Evolutionary conservation across 1,140 invertebrate species (phyloP).

Genomic region (Pararge aegeria): DNA sequence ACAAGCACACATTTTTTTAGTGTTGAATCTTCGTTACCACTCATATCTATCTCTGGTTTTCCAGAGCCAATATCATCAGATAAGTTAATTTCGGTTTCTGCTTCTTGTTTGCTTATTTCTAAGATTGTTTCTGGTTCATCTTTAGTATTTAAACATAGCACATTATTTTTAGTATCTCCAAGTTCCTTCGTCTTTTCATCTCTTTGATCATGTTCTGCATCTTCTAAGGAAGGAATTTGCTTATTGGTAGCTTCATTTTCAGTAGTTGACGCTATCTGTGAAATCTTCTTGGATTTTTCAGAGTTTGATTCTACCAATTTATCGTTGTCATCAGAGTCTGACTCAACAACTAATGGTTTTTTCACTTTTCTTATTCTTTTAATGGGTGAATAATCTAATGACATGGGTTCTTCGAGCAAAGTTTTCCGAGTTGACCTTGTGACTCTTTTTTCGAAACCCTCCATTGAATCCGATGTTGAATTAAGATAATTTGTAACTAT

Average conservation of each 20-base stretch:
- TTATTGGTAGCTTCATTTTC: conserved; percentile 7
- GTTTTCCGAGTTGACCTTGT: conserved; percentile 41
- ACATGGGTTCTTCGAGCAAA: conserved; percentile 10
- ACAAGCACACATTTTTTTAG: not conserved
- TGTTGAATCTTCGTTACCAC: not conserved
- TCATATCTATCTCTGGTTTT: not conserved
- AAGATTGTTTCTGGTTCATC: too few relatives aligned
- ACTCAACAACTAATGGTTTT: conserved; percentile 29
- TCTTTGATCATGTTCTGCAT: not conserved
- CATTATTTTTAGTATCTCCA: not conserved
- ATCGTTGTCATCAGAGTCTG: conserved; percentile 32
- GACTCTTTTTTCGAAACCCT: conserved; percentile 34
- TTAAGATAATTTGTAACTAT: not conserved
- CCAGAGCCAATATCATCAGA: too few relatives aligned
- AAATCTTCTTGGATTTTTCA: not conserved
- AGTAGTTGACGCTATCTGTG: not conserved
- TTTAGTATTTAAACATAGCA: too few relatives aligned
- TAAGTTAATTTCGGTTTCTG: too few relatives aligned
- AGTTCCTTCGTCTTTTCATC: not conserved
- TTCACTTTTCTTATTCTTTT: conserved; percentile 32
- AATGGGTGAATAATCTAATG: conserved; percentile 12
- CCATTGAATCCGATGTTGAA: conserved; percentile 15
- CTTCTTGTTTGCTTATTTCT: not conserved
- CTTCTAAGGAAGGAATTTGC: not conserved
- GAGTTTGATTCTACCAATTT: not conserved